These are phyloP conservation scores for Galerucella calmariensis DNA, from an alignment of 2,888 invertebrate genomes.

Conservation along the genomic window DNA sequence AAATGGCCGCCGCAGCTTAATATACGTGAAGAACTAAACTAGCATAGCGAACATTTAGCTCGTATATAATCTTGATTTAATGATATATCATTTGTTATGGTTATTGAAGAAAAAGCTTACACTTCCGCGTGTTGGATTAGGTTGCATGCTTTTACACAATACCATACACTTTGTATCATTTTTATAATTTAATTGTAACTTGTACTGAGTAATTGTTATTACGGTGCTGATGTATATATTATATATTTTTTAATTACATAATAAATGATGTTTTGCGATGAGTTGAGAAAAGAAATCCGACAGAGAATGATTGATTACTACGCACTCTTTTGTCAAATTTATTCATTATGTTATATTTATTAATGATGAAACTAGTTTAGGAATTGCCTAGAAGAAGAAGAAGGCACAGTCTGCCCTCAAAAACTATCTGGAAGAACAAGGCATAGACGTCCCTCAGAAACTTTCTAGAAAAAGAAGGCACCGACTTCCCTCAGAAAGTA, in stretches of 20 bases:
- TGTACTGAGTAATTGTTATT: constrained; percentile 2
- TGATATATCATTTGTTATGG: constrained; percentile 28
- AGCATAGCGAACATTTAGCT: constrained; percentile 19
- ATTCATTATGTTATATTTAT: too few relatives aligned
- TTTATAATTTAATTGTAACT: neutral
- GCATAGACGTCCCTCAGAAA: too few relatives aligned
- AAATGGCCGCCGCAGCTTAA: neutral
- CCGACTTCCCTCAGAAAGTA: too few relatives aligned
- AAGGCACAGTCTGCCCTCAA: too few relatives aligned
- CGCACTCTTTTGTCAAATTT: too few relatives aligned
- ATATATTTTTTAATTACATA: neutral
- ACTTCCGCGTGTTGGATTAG: constrained; percentile 2
- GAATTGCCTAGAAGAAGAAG: too few relatives aligned
- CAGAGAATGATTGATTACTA: neutral
- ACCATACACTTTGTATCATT: neutral
- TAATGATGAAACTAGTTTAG: too few relatives aligned
- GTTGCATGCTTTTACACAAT: constrained; percentile 6
- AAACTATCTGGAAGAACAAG: too few relatives aligned
- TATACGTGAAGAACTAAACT: neutral
- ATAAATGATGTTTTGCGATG: neutral
- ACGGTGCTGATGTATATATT: neutral
- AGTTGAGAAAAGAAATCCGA: neutral
- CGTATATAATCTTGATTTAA: constrained; percentile 23
- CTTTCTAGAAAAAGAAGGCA: too few relatives aligned
- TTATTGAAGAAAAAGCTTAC: constrained; percentile 22